Conservation (phyloP, 1,140 invertebrate species). For the Lepidotrigona ventralis region DNA sequence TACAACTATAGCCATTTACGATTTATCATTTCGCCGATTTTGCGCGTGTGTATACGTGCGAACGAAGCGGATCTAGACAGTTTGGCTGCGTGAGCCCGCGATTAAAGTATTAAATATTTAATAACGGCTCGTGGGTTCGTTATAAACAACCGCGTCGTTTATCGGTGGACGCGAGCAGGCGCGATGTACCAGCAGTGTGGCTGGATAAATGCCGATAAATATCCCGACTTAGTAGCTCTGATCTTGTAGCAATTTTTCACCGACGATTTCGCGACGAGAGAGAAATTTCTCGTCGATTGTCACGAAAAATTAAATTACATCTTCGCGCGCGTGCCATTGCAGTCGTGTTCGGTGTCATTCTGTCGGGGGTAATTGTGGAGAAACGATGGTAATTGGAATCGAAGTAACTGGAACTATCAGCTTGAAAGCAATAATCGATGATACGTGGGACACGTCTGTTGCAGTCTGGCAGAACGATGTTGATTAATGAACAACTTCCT, state of each 20-base stretch:
- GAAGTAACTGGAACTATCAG: not conserved
- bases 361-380: not conserved
- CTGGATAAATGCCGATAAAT: slow-evolving; percentile 54
- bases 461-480: not conserved
- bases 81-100: slow-evolving; percentile 20
- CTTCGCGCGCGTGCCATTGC: no score
- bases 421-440: not conserved
- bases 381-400: not conserved
- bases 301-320: not conserved
- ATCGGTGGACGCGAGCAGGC: slow-evolving; percentile 16
- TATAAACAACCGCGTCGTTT: slow-evolving; percentile 44
- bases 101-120: slow-evolving; percentile 67
- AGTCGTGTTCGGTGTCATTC: not conserved
- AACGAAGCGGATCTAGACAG: not conserved
- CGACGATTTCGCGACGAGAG: not conserved
- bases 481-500: slow-evolving; percentile 8
- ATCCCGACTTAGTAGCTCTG: not conserved
- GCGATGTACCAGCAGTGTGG: not conserved
- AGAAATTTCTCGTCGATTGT: not conserved
- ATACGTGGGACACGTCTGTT: not conserved
- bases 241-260: not conserved
- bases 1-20: not conserved
- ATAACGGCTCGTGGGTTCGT: slow-evolving; percentile 26
- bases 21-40: slow-evolving; percentile 26
- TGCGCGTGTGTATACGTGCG: not conserved